Evolutionary conservation across 2,113 vertebrate species (phyloP).

Genomic region (Marmota monax): DNA sequence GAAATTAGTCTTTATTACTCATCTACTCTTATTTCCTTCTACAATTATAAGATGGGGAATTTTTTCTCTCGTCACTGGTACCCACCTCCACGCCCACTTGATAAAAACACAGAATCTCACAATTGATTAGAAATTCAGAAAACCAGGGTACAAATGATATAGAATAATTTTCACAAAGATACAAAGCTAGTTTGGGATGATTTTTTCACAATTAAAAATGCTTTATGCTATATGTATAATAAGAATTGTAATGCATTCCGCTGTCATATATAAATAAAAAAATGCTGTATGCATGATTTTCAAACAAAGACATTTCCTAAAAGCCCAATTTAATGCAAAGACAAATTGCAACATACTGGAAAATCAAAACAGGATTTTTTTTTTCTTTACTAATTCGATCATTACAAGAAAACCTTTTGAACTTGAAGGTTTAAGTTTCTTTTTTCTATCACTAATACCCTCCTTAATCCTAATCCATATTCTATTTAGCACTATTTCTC

Average conservation of each 20-base stretch:
- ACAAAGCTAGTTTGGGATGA: not conserved
- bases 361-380: conserved; percentile 25
- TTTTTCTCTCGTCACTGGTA: not conserved
- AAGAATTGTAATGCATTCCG: too few species aligned
- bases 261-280: not conserved
- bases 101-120: conserved; percentile 41
- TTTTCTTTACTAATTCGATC: conserved; percentile 33
- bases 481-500: not conserved
- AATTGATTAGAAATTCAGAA: conserved; percentile 24
- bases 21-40: conserved; percentile 64
- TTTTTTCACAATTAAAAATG: conserved; percentile 60
- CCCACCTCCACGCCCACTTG: not conserved
- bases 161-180: conserved; percentile 9
- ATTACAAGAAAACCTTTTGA: conserved; percentile 1
- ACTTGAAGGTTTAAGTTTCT: not conserved
- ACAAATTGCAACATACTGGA: not conserved
- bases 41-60: conserved; percentile 35
- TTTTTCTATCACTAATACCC: conserved; percentile 18
- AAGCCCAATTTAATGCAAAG: conserved; percentile 30
- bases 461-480: not conserved
- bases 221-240: not conserved
- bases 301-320: conserved; percentile 28
- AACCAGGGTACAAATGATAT: not conserved
- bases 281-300: conserved; percentile 30
- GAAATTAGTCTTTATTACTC: conserved; percentile 68